Evolutionary conservation across 2,797 vertebrate genomes (phyloP).

Genomic region (Chelmon rostratus): DNA sequence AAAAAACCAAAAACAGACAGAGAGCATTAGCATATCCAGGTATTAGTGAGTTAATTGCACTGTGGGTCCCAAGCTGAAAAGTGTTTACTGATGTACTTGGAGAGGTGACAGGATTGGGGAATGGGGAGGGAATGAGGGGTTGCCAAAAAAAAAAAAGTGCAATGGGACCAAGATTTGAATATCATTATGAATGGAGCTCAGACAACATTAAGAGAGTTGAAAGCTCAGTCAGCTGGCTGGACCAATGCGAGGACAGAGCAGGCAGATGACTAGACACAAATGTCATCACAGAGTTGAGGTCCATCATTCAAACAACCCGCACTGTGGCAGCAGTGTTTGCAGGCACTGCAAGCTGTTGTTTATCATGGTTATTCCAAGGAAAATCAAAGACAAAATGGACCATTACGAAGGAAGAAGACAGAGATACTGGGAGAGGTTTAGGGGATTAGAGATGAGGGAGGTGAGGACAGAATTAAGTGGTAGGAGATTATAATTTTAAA

Average conservation of each 20-base stretch:
- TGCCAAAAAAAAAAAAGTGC: constrained; percentile 34
- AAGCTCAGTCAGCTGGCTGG: constrained; percentile 19
- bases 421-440: not conserved
- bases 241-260: constrained; percentile 11
- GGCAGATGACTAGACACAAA: constrained; percentile 30
- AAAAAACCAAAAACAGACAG: constrained; percentile 54
- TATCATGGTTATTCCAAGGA: constrained; percentile 18
- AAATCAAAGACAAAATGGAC: constrained; percentile 12
- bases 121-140: constrained; percentile 19
- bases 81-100: constrained; percentile 61
- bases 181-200: constrained; percentile 13
- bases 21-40: constrained; percentile 41
- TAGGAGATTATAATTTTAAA: not conserved
- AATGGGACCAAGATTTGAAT: constrained; percentile 16
- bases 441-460: not conserved
- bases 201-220: constrained; percentile 27
- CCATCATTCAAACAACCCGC: constrained; percentile 22
- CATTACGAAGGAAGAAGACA: not conserved
- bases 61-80: constrained; percentile 46
- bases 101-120: constrained; percentile 40
- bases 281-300: constrained; percentile 22
- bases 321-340: constrained; percentile 1
- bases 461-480: not conserved
- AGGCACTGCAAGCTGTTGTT: constrained; percentile 20
- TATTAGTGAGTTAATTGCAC: constrained; percentile 50